Evolutionary conservation across 2,797 vertebrate genomes (phyloP), one percentile per base, ranked within the genome.

Genomic region (Gallirallus australis): DNA sequence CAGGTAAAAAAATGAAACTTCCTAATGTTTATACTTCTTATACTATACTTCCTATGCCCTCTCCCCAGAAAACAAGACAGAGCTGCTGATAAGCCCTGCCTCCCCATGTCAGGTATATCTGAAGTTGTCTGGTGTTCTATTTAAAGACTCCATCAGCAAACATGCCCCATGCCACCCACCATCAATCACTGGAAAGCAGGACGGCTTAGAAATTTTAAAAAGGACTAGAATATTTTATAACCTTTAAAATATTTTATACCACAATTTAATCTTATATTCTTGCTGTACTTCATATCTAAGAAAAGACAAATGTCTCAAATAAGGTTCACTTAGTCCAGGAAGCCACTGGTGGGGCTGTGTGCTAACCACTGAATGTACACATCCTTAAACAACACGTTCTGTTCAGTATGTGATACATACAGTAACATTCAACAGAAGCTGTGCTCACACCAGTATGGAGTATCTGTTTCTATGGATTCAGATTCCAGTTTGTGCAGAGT

Each of bases 401-500:
- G 68, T 33, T 82, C 48, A 16, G 24, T n/a, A 61, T 1, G 1
- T 24, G 71, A 69, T 54, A 37, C 30, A n/a, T 42, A 72, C 63
- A 72, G 56, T 14, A 68, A 15, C 42, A 91, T 56, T 82, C 83
- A 84, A 79, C 37, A 71, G 57, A 71, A 72, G 50, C 33, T 85
- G 54, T 82, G 59, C 61, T 82, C 71, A 14, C 53, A 68, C 69
- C 82, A 56, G 35, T 57, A 78, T 1, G 30, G 30, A 42, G 37
- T 64, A 92, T 42, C 82, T 89, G 78, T 91, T 96, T 91, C 93
- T 94, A 80, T 61, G 56, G 80, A 95, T 89, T 96, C 84, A 73
- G 75, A 77, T 81, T 82, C 50, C 53, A 71, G 78, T 80, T 70
- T 68, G 53, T 64, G 33, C 64, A 80, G 77, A 52, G 47, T 81